A percentile compares a stretch with the other conserved stretches of the same genome.
phyloP scores from a whole-genome alignment of 2,888 invertebrate genomes.

The Calameuta filiformis region DNA sequence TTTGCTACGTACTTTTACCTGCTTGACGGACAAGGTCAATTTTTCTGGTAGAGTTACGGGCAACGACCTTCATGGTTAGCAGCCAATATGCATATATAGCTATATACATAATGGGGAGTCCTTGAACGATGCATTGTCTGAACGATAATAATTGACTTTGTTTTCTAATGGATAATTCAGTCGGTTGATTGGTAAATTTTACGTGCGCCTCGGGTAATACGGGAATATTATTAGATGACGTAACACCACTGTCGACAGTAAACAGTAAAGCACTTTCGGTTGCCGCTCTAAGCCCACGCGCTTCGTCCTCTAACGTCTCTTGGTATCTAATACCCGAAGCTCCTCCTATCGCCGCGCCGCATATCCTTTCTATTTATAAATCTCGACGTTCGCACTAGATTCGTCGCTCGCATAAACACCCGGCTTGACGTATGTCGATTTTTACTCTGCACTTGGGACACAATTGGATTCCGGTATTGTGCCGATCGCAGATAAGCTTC shows the following conservation, averaged over 20 bases:
- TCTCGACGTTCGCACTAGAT: slow-evolving; percentile 50
- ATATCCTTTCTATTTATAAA: slow-evolving; percentile 30
- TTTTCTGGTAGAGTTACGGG: not conserved
- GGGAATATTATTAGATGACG: not conserved
- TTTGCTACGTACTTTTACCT: not conserved
- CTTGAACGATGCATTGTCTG: too few species aligned
- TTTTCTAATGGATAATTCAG: not conserved
- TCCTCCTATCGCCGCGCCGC: not conserved
- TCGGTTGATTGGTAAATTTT: not conserved
- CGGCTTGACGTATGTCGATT: too few species aligned
- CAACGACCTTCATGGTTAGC: not conserved
- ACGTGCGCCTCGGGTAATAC: not conserved
- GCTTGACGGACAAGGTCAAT: not conserved
- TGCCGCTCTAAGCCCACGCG: slow-evolving; percentile 2
- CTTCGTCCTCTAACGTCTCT: not conserved
- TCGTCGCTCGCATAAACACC: not conserved
- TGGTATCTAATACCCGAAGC: not conserved
- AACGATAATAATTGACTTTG: not conserved
- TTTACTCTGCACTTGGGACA: too few species aligned
- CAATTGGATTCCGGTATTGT: too few species aligned
- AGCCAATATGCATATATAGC: not conserved
- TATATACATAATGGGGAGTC: too few species aligned
- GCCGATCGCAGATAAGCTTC: not conserved
- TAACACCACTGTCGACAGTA: slow-evolving; percentile 25
- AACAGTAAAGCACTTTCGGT: slow-evolving; percentile 55